Evolutionary conservation across 2,113 vertebrate species (phyloP), one percentile per base, ranked within the genome.

Genomic region (Petaurus breviceps): DNA sequence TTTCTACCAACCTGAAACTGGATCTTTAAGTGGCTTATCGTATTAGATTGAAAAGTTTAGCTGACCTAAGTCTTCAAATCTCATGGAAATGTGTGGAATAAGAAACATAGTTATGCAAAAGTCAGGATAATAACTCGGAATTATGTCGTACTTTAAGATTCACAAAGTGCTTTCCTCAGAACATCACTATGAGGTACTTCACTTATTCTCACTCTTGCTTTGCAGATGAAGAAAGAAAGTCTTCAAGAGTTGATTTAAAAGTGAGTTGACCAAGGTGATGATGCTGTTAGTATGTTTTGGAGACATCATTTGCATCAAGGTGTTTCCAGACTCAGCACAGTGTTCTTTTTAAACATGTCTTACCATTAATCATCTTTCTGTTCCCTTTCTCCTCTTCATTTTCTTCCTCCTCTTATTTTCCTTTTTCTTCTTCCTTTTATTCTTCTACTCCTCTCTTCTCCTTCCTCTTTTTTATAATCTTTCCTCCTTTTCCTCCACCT

Each of bases 1-100:
- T 94, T 96, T 94, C n/a, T 94, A 28, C 94, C 49, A 89, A 90
- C 91, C 54, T 94, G 55, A 95, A 2, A 89, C 37, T 2, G 91
- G 52, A 90, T 52, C 43, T 46, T 12, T 90, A 77, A 0, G 24
- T 46, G 55, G 93, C 37, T 95, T 95, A 84, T 14, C 25, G 77
- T 11, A 89, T 25, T 23, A 28, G 26, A 1, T 22, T 2, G 0
- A 91, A 96, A 96, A 68, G 14, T n/a, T 77, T 46, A 52, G 28
- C 90, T 94, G 25, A 49, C 92, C 51, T 96, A 89, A 92, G 54
- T 94, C n/a, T 6, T 11, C 46, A 26, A 94, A 37, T 94, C n/a
- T 95, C 95, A 91, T 68, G 57, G 93, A 24, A 92, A 11, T 84
- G 1, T 25, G 57, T n/a, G 26, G 46, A 92, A 94, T 52, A 91